phyloP scores from a whole-genome alignment of 2,113 vertebrate genomes.

The Syngnathus typhle region DNA sequence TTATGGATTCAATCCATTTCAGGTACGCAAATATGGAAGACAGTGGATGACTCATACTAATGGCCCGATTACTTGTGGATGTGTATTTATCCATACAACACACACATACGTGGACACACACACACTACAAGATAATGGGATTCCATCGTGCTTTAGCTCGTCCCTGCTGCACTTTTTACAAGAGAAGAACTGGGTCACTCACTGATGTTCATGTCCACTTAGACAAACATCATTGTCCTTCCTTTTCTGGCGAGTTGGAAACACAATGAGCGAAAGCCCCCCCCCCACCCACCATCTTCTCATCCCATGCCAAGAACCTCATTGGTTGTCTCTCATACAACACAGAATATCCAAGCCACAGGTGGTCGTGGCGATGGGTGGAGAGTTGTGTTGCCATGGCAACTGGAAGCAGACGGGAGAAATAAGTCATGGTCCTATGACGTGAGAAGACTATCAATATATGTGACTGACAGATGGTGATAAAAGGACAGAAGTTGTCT shows the following conservation, averaged over 20 bases:
- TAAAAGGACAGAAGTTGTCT: slow-evolving; percentile 22
- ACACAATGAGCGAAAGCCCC: background rate
- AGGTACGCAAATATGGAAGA: background rate
- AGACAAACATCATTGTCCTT: background rate
- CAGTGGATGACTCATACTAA: slow-evolving; percentile 19
- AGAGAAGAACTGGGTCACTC: slow-evolving; percentile 15
- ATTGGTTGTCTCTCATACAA: slow-evolving; percentile 38
- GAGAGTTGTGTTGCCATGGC: slow-evolving; percentile 23
- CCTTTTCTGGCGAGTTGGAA: background rate
- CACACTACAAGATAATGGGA: slow-evolving; percentile 12
- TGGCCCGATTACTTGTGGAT: slow-evolving; percentile 17
- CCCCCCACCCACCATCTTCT: background rate
- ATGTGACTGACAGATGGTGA: slow-evolving; percentile 5
- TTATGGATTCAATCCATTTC: background rate
- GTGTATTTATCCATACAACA: background rate
- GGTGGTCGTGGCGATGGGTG: slow-evolving; percentile 8
- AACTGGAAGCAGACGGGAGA: slow-evolving; percentile 34
- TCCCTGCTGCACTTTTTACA: slow-evolving; percentile 20
- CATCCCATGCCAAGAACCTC: background rate
- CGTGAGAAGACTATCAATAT: slow-evolving; percentile 47
- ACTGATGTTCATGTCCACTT: background rate
- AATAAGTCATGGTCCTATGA: slow-evolving; percentile 17
- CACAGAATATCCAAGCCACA: slow-evolving; percentile 20
- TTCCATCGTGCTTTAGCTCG: slow-evolving; percentile 5
- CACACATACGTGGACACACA: background rate